Evolutionary conservation across 2,888 invertebrate species (phyloP).

Genomic region (Fragum whitleyi): DNA sequence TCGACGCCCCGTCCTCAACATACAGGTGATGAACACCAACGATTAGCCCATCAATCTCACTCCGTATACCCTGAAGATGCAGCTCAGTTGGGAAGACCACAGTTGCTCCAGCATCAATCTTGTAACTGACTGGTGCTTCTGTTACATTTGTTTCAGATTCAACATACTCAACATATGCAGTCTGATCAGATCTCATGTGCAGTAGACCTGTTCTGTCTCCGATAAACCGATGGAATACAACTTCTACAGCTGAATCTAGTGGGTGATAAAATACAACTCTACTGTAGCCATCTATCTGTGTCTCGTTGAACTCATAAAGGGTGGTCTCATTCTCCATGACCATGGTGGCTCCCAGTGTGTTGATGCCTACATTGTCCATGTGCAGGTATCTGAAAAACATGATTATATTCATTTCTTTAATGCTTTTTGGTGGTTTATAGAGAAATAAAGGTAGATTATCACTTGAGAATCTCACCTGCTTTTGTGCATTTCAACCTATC

Average conservation of each 20-base stretch:
- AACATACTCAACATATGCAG: conserved; percentile 71
- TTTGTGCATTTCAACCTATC: background rate
- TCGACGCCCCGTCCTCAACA: conserved; percentile 69
- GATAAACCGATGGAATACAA: conserved; percentile 69
- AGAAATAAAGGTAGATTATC: too few relatives aligned
- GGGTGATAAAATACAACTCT: conserved; percentile 74
- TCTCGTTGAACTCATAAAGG: conserved; percentile 75
- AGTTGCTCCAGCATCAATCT: conserved; percentile 73
- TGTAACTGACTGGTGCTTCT: conserved; percentile 78
- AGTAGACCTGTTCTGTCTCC: conserved; percentile 78
- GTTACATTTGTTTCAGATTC: conserved; percentile 76
- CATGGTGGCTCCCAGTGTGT: conserved; percentile 72
- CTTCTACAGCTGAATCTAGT: conserved; percentile 45
- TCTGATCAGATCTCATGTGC: conserved; percentile 71
- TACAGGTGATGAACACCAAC: conserved; percentile 79
- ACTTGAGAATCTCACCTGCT: too few relatives aligned
- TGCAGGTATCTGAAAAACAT: conserved; percentile 69
- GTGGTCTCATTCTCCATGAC: conserved; percentile 70
- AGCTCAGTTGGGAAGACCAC: conserved; percentile 77
- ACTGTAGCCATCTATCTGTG: conserved; percentile 73
- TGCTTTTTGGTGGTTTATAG: too few relatives aligned
- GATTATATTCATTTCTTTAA: too few relatives aligned
- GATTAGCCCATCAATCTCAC: conserved; percentile 70
- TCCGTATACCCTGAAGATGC: conserved; percentile 76
- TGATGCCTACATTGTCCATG: conserved; percentile 72